Evolutionary conservation across 1,140 invertebrate species (phyloP).

Genomic region (Papilio dardanus): DNA sequence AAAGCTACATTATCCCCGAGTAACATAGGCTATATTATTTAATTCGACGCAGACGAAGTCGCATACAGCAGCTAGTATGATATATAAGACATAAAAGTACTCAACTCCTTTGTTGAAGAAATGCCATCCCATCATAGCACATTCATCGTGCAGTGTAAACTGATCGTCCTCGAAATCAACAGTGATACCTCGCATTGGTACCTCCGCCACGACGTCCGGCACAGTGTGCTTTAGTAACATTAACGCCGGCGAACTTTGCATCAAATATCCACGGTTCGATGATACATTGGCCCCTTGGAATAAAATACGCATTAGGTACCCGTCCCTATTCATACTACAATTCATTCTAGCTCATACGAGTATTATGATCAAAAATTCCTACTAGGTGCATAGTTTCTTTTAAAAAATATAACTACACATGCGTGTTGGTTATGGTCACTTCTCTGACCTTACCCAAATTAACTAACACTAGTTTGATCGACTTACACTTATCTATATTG

Average conservation of each 20-base stretch:
- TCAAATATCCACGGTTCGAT: conserved; percentile 48
- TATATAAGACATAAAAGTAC: not conserved
- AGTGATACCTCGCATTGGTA: conserved; percentile 53
- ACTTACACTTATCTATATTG: no score
- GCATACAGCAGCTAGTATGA: no score
- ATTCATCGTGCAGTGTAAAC: conserved; percentile 61
- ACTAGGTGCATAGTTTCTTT: no score
- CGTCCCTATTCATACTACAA: not conserved
- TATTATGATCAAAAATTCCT: no score
- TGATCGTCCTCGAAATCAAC: conserved; percentile 55
- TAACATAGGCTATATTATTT: no score
- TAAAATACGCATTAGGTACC: not conserved
- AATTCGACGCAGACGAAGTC: no score
- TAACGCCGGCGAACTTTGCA: conserved; percentile 61
- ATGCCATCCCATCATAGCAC: conserved; percentile 67
- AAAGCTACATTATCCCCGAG: no score
- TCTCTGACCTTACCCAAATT: no score
- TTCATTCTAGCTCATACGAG: not conserved
- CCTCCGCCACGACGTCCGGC: conserved; percentile 59
- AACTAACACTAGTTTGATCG: no score
- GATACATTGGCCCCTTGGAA: conserved; percentile 21
- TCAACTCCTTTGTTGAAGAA: conserved; percentile 69
- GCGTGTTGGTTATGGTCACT: no score
- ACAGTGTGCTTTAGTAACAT: conserved; percentile 60
- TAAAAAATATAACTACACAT: no score